Evolutionary conservation across 2,113 vertebrate genomes (phyloP).

Genomic region (Grammomys surdaster): DNA sequence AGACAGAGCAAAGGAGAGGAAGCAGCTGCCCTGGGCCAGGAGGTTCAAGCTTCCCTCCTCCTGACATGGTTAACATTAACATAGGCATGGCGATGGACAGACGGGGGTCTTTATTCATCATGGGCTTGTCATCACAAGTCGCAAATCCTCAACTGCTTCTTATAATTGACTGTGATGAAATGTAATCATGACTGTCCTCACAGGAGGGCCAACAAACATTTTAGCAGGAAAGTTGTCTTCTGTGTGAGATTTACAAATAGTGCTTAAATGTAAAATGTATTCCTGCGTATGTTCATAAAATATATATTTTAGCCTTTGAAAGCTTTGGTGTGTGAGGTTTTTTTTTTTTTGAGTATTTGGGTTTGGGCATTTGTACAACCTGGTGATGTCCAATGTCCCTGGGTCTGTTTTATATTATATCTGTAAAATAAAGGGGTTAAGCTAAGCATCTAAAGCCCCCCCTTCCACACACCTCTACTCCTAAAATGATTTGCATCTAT

Average conservation of each 20-base stretch:
- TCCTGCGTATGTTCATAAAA: background rate
- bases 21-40: background rate
- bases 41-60: background rate
- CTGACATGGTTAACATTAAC: conserved; percentile 28
- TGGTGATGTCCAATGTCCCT: background rate
- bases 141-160: background rate
- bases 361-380: background rate
- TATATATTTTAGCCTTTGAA: conserved; percentile 19
- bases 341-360: background rate
- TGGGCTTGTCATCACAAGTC: background rate
- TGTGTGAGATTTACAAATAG: background rate
- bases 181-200: background rate
- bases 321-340: background rate
- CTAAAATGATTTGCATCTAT: background rate
- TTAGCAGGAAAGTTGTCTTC: background rate
- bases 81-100: background rate
- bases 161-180: background rate
- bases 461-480: background rate
- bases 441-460: background rate
- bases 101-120: background rate
- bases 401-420: conserved; percentile 23
- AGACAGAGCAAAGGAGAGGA: background rate
- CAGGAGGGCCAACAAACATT: background rate
- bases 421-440: background rate
- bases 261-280: background rate